These are phyloP conservation scores for Sclerodermus sp. DNA, from an alignment of 2,888 invertebrate genomes.

Conservation along the genomic window DNA sequence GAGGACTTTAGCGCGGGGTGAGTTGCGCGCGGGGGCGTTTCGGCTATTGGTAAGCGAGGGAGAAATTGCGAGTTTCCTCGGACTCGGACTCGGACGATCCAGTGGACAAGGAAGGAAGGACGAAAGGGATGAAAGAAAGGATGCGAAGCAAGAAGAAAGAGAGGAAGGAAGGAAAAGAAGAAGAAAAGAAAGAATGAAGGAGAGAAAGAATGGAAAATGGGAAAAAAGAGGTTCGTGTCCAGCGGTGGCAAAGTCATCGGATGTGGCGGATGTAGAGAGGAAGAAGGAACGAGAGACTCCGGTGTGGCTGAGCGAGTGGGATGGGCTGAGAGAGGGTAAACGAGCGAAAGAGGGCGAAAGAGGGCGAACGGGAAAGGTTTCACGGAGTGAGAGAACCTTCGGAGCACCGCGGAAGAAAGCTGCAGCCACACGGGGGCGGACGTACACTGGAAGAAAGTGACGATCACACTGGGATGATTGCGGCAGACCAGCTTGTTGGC, in stretches of 20 bases:
- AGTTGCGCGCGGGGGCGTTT: too few relatives aligned
- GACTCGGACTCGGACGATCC: too few relatives aligned
- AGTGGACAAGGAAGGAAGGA: neutral
- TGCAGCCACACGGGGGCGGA: slow-evolving; percentile 48
- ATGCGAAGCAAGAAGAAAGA: neutral
- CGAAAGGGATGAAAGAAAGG: slow-evolving; percentile 1
- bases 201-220: too few relatives aligned
- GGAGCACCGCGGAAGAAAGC: slow-evolving; percentile 40
- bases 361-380: slow-evolving; percentile 39
- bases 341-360: slow-evolving; percentile 13
- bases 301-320: slow-evolving; percentile 8
- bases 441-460: slow-evolving; percentile 44
- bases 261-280: too few relatives aligned
- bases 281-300: too few relatives aligned
- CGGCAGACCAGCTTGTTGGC: slow-evolving; percentile 58
- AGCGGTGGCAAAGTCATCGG: too few relatives aligned
- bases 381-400: slow-evolving; percentile 50
- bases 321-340: slow-evolving; percentile 7
- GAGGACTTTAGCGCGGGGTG: slow-evolving; percentile 3
- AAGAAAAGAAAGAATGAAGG: too few relatives aligned
- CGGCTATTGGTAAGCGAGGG: too few relatives aligned
- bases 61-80: too few relatives aligned
- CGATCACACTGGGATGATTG: slow-evolving; percentile 51
- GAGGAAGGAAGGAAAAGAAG: too few relatives aligned
- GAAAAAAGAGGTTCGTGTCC: too few relatives aligned